These are phyloP conservation scores for Acrobasis suavella DNA, from an alignment of 2,888 invertebrate species.

Conservation along the genomic window DNA sequence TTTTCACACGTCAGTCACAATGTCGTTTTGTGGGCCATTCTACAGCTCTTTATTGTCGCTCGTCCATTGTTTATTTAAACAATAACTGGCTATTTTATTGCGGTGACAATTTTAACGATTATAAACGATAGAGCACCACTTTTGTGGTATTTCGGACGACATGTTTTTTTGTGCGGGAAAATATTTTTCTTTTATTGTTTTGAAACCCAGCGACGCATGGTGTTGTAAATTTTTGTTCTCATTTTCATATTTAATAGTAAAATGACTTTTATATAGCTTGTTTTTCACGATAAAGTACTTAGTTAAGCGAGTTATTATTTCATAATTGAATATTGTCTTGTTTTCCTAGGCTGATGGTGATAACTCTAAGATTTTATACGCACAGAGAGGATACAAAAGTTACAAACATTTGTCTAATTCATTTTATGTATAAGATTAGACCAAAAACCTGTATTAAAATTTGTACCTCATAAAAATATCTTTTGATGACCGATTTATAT, in stretches of 20 bases:
- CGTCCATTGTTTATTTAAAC: constrained; percentile 77
- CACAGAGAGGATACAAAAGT: too few relatives aligned
- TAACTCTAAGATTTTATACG: too few relatives aligned
- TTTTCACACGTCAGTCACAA: constrained; percentile 65
- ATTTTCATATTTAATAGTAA: constrained; percentile 47
- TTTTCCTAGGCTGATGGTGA: too few relatives aligned
- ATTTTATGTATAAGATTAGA: too few relatives aligned
- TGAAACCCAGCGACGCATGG: constrained; percentile 47
- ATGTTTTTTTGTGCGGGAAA: constrained; percentile 42
- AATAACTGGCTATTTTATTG: constrained; percentile 73
- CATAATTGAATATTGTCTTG: background rate
- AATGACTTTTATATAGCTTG: constrained; percentile 45
- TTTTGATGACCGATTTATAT: too few relatives aligned
- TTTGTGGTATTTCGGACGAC: constrained; percentile 38
- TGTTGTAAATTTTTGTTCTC: constrained; percentile 53
- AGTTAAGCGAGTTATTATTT: constrained; percentile 11
- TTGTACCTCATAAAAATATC: too few relatives aligned
- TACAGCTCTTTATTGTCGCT: constrained; percentile 65
- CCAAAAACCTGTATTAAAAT: too few relatives aligned
- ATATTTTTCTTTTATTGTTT: constrained; percentile 53
- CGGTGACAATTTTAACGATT: constrained; percentile 70
- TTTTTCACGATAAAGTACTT: constrained; percentile 45
- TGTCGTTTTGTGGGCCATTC: constrained; percentile 65
- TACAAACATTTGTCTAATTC: too few relatives aligned
- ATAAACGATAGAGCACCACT: constrained; percentile 55